These are phyloP conservation scores for Ciconia maguari DNA, from an alignment of 2,113 vertebrate genomes.

Conservation along the genomic window DNA sequence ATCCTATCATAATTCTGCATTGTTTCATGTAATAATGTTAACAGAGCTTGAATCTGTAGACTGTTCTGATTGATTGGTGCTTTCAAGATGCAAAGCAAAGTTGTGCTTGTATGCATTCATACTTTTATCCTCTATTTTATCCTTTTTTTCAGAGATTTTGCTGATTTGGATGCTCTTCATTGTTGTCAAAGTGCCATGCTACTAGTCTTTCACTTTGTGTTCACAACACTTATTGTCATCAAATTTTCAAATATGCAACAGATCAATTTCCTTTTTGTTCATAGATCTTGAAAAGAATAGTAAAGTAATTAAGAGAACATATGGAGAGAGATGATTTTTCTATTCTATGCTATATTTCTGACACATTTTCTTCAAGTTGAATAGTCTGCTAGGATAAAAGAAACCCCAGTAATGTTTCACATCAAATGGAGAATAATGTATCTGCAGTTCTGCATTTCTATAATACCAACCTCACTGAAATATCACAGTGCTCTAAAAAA, in stretches of 20 bases:
- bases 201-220: not conserved
- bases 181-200: not conserved
- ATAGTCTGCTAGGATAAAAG: not conserved
- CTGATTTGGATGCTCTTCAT: not conserved
- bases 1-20: not conserved
- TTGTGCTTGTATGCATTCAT: not conserved
- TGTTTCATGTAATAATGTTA: not conserved
- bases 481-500: not conserved
- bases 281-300: not conserved
- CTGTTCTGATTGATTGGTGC: not conserved
- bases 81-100: not conserved
- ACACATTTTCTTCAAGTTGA: not conserved
- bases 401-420: not conserved
- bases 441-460: not conserved
- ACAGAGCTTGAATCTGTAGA: not conserved
- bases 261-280: not conserved
- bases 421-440: not conserved
- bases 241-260: not conserved
- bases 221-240: not conserved
- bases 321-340: not conserved
- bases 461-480: not conserved
- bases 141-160: not conserved
- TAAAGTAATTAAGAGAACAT: not conserved
- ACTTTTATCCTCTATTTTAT: not conserved
- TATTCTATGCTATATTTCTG: not conserved